phyloP scores from a whole-genome alignment of 2,113 vertebrate species.

The Zosterops borbonicus region DNA sequence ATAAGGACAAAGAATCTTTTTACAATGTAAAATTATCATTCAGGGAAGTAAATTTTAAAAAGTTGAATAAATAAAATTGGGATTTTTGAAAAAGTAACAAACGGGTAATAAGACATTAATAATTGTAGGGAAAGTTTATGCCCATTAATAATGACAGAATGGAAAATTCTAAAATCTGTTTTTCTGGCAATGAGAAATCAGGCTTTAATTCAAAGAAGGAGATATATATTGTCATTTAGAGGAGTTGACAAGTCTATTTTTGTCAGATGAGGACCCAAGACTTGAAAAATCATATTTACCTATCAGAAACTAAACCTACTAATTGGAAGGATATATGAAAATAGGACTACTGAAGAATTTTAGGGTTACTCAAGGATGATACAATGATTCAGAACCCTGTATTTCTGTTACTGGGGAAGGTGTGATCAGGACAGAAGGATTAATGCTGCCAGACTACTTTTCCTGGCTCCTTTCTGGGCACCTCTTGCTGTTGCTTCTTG shows the following conservation, averaged over 20 bases:
- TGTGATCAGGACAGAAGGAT: rapidly evolving
- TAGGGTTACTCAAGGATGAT: background rate
- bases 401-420: background rate
- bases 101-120: background rate
- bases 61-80: background rate
- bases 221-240: background rate
- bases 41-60: background rate
- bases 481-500: background rate
- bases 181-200: background rate
- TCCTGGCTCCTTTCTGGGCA: background rate
- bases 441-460: background rate
- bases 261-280: background rate
- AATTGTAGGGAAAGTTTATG: background rate
- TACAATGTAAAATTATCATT: background rate
- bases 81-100: background rate
- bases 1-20: background rate
- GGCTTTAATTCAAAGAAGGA: background rate
- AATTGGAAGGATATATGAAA: background rate
- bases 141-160: background rate
- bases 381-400: background rate
- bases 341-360: background rate
- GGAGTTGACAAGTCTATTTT: background rate
- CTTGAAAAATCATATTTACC: background rate
- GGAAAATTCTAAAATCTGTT: background rate
- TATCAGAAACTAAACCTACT: background rate